These are phyloP conservation scores for Nycticorax nycticorax DNA, from an alignment of 2,113 vertebrate species.

Conservation along the genomic window DNA sequence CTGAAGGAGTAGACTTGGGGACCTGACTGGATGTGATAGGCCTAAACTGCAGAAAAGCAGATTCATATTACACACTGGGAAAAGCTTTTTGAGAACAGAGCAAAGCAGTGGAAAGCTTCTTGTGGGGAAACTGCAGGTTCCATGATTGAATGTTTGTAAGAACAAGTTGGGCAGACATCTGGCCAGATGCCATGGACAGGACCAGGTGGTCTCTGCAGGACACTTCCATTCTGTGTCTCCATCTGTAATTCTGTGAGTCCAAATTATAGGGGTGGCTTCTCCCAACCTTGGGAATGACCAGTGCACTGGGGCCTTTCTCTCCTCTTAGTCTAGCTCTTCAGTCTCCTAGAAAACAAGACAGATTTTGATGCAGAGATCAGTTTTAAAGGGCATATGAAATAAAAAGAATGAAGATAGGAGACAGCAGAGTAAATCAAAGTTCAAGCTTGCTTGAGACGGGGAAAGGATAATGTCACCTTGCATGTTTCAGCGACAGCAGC, in stretches of 20 bases:
- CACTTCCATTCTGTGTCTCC: fast-evolving
- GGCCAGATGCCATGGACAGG: too few relatives aligned
- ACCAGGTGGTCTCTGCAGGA: not conserved
- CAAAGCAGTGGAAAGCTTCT: not conserved
- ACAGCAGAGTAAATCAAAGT: not conserved
- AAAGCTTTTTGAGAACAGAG: not conserved
- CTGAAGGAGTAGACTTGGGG: not conserved
- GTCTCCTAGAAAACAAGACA: not conserved
- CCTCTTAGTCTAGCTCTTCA: not conserved
- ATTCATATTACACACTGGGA: not conserved
- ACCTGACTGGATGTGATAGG: not conserved
- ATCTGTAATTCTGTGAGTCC: not conserved
- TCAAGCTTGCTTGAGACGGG: not conserved
- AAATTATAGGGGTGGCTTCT: not conserved
- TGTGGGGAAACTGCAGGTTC: not conserved
- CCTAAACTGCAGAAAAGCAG: not conserved
- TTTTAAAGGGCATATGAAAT: not conserved
- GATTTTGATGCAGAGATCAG: not conserved
- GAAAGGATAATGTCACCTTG: not conserved
- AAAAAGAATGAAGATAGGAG: not conserved
- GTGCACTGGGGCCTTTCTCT: not conserved
- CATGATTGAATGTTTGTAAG: not conserved
- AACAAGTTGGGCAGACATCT: not conserved
- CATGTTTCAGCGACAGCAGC: not conserved
- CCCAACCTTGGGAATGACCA: not conserved